These are phyloP conservation scores for Uropsilus gracilis DNA, from an alignment of 2,113 vertebrate species.

Conservation along the genomic window DNA sequence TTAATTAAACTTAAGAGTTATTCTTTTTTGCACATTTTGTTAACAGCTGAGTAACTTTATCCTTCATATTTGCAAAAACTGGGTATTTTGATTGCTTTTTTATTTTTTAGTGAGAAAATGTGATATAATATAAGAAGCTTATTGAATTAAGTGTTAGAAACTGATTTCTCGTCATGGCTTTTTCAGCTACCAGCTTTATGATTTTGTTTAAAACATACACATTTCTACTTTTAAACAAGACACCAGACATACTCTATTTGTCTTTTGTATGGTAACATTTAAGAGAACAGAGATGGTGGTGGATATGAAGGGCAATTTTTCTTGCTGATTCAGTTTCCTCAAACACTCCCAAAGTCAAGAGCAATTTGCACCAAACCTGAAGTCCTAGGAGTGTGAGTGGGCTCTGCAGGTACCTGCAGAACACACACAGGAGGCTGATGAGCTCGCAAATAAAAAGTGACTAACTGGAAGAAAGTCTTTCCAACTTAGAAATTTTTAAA, in stretches of 20 bases:
- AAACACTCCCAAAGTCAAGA: not conserved
- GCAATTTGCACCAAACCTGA: no score
- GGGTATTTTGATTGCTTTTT: not conserved
- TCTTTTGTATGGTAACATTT: no score
- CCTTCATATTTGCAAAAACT: not conserved
- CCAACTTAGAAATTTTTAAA: not conserved
- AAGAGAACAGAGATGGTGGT: not conserved
- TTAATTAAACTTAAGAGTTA: not conserved
- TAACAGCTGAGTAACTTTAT: not conserved
- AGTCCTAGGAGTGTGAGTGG: no score
- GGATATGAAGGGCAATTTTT: not conserved
- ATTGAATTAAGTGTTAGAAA: not conserved
- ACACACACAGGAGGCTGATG: not conserved
- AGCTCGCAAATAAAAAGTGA: not conserved
- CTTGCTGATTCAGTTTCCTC: not conserved
- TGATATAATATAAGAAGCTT: not conserved
- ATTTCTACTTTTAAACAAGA: not conserved
- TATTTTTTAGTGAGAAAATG: not conserved
- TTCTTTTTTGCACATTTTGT: not conserved
- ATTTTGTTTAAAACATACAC: not conserved
- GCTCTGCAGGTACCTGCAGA: not conserved
- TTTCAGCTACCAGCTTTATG: not conserved
- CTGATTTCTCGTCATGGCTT: not conserved
- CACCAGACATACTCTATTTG: not conserved
- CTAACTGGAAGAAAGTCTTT: not conserved